Conservation (phyloP, 2,888 invertebrate species). For the Synergus gifuensis region DNA sequence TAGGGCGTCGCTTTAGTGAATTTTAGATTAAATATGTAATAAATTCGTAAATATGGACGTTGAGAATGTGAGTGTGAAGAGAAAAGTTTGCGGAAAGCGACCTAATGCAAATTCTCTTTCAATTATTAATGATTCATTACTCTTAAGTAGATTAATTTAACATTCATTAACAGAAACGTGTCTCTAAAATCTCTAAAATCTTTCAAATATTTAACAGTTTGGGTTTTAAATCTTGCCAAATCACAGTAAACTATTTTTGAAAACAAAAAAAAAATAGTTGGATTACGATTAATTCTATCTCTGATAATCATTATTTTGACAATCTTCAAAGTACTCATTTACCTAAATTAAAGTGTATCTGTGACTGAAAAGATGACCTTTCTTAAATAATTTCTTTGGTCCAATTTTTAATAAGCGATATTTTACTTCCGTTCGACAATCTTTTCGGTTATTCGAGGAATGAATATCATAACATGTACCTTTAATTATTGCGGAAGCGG, state of each 20-base stretch:
- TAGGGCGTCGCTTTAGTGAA: slow-evolving; percentile 25
- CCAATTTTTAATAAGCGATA: not conserved
- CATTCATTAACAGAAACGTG: too few relatives aligned
- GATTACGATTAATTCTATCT: not conserved
- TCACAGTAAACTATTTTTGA: not conserved
- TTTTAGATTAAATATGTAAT: slow-evolving; percentile 14
- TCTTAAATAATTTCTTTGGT: not conserved
- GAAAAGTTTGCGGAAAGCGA: slow-evolving; percentile 6
- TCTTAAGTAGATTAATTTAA: not conserved
- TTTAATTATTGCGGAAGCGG: slow-evolving; percentile 10
- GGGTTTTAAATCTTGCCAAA: not conserved
- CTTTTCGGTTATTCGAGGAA: not conserved
- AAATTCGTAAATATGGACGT: slow-evolving; percentile 4
- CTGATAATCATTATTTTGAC: not conserved
- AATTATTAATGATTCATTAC: not conserved
- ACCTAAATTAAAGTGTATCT: not conserved
- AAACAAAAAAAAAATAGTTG: not conserved
- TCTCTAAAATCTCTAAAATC: not conserved
- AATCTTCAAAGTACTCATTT: not conserved
- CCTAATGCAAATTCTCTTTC: slow-evolving; percentile 7
- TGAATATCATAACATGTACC: slow-evolving; percentile 1
- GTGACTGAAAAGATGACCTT: not conserved
- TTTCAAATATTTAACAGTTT: not conserved
- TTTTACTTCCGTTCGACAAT: not conserved
- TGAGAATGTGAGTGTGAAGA: not conserved